A percentile compares a stretch with the other conserved stretches of the same genome.
phyloP scores from a whole-genome alignment of 2,797 vertebrate genomes.

The Catamblyrhynchus diadema region DNA sequence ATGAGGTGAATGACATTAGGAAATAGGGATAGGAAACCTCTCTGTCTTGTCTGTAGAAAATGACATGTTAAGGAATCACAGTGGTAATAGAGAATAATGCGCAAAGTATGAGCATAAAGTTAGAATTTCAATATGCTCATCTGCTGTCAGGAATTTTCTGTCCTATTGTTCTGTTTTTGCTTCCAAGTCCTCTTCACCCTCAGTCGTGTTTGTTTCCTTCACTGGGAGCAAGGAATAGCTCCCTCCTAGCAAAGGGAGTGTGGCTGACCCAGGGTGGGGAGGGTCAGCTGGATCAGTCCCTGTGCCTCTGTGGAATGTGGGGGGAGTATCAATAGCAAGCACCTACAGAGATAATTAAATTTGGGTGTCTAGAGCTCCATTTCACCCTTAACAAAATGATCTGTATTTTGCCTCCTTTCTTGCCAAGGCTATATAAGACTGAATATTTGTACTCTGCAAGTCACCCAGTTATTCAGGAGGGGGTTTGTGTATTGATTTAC shows the following conservation, averaged over 20 bases:
- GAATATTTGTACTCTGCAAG: background rate
- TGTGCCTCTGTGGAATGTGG: accelerated
- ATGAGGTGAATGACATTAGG: background rate
- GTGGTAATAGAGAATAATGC: background rate
- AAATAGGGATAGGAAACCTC: conserved; percentile 4
- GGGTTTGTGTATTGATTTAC: background rate
- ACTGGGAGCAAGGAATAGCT: background rate
- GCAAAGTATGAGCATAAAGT: background rate
- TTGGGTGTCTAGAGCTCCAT: background rate
- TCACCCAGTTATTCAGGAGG: background rate
- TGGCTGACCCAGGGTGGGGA: background rate
- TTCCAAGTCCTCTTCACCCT: background rate
- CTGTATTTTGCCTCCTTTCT: background rate
- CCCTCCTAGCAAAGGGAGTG: background rate
- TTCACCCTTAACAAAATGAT: background rate
- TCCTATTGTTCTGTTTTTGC: background rate
- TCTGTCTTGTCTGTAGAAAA: background rate
- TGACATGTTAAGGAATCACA: background rate
- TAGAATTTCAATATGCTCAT: background rate
- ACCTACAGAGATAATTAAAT: background rate
- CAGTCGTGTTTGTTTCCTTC: background rate
- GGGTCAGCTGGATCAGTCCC: background rate
- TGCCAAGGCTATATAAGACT: background rate
- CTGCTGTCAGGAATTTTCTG: background rate
- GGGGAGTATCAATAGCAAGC: background rate